Evolutionary conservation across 2,113 vertebrate genomes (phyloP).

Genomic region (Ardeotis arabs): DNA sequence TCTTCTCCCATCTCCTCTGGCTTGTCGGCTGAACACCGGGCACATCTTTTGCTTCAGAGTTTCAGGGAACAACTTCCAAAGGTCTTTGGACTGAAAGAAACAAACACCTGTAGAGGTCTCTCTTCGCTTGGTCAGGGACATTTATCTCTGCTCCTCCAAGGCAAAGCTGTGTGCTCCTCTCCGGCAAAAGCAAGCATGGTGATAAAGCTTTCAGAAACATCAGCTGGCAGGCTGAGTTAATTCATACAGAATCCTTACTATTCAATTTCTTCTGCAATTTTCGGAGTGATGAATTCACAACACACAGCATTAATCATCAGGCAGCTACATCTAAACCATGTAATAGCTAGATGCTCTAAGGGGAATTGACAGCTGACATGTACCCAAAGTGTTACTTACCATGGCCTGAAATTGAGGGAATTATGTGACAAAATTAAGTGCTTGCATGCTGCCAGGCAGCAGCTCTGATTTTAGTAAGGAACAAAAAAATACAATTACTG

Average conservation of each 20-base stretch:
- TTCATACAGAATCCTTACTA: neutral
- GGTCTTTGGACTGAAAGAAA: neutral
- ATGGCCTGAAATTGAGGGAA: conserved; percentile 43
- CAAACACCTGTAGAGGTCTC: conserved; percentile 37
- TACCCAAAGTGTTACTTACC: neutral
- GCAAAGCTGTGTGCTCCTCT: neutral
- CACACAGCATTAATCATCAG: neutral
- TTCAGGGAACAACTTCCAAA: neutral
- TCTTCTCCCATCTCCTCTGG: neutral
- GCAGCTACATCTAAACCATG: neutral
- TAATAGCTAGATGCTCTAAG: neutral
- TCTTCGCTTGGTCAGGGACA: conserved; percentile 20
- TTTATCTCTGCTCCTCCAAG: neutral
- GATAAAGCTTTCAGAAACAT: neutral
- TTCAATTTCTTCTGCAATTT: conserved; percentile 29
- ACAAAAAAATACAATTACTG: neutral
- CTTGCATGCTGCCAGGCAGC: neutral
- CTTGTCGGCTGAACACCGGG: neutral
- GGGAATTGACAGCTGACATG: neutral
- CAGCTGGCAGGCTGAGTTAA: neutral
- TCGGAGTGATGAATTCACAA: neutral
- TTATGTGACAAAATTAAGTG: conserved; percentile 35
- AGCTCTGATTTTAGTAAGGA: neutral
- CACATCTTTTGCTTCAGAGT: neutral
- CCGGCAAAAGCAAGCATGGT: neutral